Evolutionary conservation across 2,113 vertebrate genomes (phyloP).

Genomic region (Probosciger aterrimus): DNA sequence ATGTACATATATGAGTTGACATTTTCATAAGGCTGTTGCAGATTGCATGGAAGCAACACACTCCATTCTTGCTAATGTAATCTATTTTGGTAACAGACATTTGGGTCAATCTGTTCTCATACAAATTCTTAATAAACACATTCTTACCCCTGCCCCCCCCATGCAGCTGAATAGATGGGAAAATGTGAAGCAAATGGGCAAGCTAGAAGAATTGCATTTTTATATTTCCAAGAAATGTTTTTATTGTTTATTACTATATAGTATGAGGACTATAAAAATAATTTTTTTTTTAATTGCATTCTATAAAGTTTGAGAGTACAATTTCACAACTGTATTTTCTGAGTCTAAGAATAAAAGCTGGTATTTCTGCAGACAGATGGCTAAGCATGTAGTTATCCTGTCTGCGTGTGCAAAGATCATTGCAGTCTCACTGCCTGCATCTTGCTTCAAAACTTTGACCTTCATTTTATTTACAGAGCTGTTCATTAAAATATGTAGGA

Average conservation of each 20-base stretch:
- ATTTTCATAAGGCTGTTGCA: slow-evolving; percentile 55
- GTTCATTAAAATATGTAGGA: background rate
- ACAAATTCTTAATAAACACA: slow-evolving; percentile 63
- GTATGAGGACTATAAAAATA: background rate
- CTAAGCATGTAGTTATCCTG: background rate
- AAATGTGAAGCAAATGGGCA: slow-evolving; percentile 15
- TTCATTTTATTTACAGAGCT: slow-evolving; percentile 14
- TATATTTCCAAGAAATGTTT: slow-evolving; percentile 11
- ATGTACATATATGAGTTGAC: slow-evolving; percentile 26
- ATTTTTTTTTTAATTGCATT: slow-evolving; percentile 13
- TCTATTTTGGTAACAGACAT: slow-evolving; percentile 62
- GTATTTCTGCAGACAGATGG: slow-evolving; percentile 16
- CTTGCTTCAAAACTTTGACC: slow-evolving; percentile 5
- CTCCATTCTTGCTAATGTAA: slow-evolving; percentile 50
- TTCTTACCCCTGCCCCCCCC: background rate
- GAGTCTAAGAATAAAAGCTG: background rate
- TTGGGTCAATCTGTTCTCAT: slow-evolving; percentile 68
- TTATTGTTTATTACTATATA: slow-evolving; percentile 13
- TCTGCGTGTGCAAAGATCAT: slow-evolving; percentile 3
- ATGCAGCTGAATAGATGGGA: background rate
- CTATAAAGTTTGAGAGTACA: background rate
- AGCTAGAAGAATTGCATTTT: background rate
- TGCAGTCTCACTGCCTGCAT: background rate
- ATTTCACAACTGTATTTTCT: background rate
- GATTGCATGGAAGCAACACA: slow-evolving; percentile 27